Conservation (phyloP, 1,140 invertebrate genomes). For the Cataglyphis hispanica region DNA sequence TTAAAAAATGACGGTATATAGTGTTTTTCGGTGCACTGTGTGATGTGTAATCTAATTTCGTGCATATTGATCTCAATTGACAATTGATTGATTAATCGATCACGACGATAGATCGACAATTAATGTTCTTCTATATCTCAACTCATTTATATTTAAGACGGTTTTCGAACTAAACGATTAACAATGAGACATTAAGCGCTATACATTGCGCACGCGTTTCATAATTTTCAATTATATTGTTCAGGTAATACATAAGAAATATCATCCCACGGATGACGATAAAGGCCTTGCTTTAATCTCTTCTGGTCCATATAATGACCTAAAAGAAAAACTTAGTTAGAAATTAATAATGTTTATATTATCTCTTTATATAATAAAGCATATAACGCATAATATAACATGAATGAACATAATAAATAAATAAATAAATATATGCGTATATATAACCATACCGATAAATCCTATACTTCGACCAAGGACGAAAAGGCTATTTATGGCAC, state of each 20-base stretch:
- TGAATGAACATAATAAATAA: not conserved
- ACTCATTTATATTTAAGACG: conserved; percentile 35
- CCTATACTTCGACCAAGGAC: conserved; percentile 99
- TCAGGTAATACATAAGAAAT: conserved; percentile 99
- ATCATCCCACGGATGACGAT: conserved; percentile 99
- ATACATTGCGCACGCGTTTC: not conserved
- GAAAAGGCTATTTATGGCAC: conserved; percentile 99
- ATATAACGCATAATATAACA: conserved; percentile 23
- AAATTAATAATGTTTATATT: not conserved
- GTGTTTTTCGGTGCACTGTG: not conserved
- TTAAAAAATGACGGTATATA: conserved; percentile 7
- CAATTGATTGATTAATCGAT: not conserved
- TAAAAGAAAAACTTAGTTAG: conserved; percentile 78
- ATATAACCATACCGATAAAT: conserved; percentile 93
- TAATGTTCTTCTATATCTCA: conserved; percentile 7
- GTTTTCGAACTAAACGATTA: not conserved
- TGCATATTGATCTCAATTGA: not conserved
- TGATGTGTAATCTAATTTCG: not conserved
- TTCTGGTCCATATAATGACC: conserved; percentile 99
- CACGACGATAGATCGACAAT: not conserved
- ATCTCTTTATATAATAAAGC: not conserved
- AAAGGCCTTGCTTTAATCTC: conserved; percentile 98
- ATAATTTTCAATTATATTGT: conserved; percentile 86
- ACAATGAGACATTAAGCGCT: not conserved
- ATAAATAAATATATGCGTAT: not conserved